Conservation (phyloP, 2,797 vertebrate genomes). For the Sebastes matsubarae region DNA sequence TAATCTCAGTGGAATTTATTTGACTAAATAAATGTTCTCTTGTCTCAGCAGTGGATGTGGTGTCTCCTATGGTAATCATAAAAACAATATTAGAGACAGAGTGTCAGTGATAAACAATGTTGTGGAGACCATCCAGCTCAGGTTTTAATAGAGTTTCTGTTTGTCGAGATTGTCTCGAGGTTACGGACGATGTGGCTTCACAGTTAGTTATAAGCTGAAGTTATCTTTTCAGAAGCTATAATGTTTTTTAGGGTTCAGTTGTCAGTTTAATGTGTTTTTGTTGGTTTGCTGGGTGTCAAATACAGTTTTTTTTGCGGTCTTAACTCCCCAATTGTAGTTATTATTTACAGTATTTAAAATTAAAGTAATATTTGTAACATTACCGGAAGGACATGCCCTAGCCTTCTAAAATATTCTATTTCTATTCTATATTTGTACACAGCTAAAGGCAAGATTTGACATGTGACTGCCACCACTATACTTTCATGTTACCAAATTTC, state of each 20-base stretch:
- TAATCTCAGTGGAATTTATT: not conserved
- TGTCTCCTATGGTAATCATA: not conserved
- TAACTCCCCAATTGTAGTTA: not conserved
- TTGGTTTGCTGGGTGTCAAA: not conserved
- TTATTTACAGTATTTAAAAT: not conserved
- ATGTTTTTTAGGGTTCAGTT: not conserved
- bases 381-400: not conserved
- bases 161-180: not conserved
- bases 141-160: not conserved
- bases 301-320: too few relatives aligned
- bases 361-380: not conserved
- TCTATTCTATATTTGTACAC: not conserved
- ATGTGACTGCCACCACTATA: not conserved
- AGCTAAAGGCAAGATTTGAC: not conserved
- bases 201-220: not conserved
- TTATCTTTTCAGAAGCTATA: not conserved
- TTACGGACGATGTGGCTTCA: not conserved
- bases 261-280: not conserved
- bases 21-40: not conserved
- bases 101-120: not conserved
- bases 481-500: not conserved
- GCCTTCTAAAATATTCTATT: not conserved
- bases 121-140: not conserved
- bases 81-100: not conserved
- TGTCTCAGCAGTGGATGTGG: not conserved